Evolutionary conservation across 2,797 vertebrate species (phyloP).

Genomic region (Capromys pilorides): DNA sequence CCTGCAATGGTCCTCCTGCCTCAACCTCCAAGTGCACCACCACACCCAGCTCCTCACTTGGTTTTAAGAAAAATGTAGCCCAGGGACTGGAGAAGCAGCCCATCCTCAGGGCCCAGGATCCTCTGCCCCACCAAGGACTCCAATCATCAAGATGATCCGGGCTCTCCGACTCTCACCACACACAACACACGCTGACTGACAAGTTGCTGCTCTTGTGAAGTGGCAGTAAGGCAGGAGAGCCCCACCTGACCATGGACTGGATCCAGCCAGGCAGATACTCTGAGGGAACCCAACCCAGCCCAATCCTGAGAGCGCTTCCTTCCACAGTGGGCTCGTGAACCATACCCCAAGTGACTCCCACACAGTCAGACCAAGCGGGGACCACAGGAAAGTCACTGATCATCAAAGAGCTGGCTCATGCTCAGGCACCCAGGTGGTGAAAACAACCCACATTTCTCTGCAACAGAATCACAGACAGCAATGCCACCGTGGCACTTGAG

Average conservation of each 20-base stretch:
- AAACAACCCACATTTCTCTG: background rate
- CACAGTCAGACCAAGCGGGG: background rate
- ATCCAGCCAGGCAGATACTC: background rate
- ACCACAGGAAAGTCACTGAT: background rate
- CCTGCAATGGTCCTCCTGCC: no score
- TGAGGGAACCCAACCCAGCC: background rate
- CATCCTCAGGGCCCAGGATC: background rate
- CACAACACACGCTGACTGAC: background rate
- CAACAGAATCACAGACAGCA: background rate
- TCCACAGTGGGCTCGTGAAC: background rate
- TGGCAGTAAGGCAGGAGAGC: background rate
- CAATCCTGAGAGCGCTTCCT: background rate
- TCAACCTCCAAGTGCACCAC: no score
- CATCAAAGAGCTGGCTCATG: background rate
- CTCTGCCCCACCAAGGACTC: background rate
- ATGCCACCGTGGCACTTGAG: accelerated
- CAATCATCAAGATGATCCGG: background rate
- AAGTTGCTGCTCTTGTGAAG: background rate
- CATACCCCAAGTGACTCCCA: background rate
- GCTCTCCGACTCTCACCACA: background rate
- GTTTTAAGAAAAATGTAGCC: background rate
- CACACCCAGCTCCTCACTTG: background rate
- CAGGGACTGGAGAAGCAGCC: no score
- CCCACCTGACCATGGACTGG: background rate
- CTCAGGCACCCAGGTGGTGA: background rate